A percentile compares a stretch with the other conserved stretches of the same genome.
Conservation (phyloP, 2,113 vertebrate genomes). For the Charadrius vociferus region DNA sequence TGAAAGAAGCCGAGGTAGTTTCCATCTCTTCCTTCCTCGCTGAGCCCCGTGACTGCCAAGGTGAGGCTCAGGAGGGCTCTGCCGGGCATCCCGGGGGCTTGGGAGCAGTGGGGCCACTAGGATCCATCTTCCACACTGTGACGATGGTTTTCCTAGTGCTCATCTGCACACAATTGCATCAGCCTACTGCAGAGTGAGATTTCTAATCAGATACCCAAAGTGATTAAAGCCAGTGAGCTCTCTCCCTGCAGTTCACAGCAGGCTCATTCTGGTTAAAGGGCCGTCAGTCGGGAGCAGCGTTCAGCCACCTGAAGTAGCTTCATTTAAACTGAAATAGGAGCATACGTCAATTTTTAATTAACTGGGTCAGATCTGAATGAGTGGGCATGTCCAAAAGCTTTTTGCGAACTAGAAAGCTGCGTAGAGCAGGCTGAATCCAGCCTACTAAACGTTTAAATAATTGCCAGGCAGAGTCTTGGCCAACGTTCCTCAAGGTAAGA, state of each 20-base stretch:
- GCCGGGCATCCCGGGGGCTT: rapidly evolving
- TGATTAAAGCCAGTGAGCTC: neutral
- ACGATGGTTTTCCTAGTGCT: neutral
- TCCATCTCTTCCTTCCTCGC: neutral
- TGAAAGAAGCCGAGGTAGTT: neutral
- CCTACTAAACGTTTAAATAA: constrained; percentile 10
- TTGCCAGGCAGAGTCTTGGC: neutral
- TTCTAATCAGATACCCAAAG: neutral
- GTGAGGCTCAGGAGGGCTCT: neutral
- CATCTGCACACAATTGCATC: neutral
- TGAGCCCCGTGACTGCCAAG: neutral
- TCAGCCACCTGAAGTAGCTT: neutral
- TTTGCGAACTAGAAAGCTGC: neutral
- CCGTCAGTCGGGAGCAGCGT: neutral
- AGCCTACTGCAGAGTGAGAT: neutral
- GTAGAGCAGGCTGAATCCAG: neutral
- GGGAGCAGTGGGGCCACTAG: neutral
- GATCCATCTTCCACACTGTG: neutral
- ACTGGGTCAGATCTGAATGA: constrained; percentile 14
- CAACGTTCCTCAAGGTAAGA: neutral
- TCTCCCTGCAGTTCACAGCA: neutral
- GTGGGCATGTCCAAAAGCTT: neutral
- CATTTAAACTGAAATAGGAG: neutral
- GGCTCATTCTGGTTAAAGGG: neutral
- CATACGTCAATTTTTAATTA: constrained; percentile 29